These are phyloP conservation scores for Catocala fraxini DNA, from an alignment of 2,888 invertebrate species.

Conservation along the genomic window DNA sequence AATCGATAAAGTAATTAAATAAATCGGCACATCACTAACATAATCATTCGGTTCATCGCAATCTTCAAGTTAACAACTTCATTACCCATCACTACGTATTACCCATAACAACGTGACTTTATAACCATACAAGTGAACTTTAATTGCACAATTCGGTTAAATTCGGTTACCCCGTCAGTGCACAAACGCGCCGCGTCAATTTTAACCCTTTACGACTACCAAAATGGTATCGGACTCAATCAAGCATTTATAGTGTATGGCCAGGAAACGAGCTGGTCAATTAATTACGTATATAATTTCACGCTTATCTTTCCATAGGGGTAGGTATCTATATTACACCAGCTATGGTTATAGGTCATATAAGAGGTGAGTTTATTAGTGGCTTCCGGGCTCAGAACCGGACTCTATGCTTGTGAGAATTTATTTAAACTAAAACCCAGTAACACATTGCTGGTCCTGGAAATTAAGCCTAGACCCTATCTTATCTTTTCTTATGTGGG, in stretches of 20 bases:
- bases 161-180: conserved; percentile 34
- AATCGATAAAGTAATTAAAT: conserved; percentile 4
- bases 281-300: background rate
- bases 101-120: conserved; percentile 8
- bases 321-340: too few species aligned
- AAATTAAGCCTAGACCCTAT: too few species aligned
- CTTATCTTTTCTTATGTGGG: too few species aligned
- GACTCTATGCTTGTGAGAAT: too few species aligned
- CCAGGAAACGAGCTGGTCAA: conserved; percentile 36
- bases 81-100: conserved; percentile 18
- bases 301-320: too few species aligned
- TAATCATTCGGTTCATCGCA: conserved; percentile 1
- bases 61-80: conserved; percentile 20
- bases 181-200: conserved; percentile 49
- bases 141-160: conserved; percentile 38
- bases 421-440: too few species aligned
- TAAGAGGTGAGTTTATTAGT: too few species aligned
- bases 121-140: conserved; percentile 38
- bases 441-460: too few species aligned
- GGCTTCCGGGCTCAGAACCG: too few species aligned
- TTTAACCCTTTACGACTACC: conserved; percentile 46
- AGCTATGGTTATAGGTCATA: too few species aligned
- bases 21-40: conserved; percentile 8
- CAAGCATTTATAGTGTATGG: conserved; percentile 39
- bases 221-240: conserved; percentile 48